phyloP scores from a whole-genome alignment of 2,888 invertebrate genomes.

The Ochropleura leucogaster region DNA sequence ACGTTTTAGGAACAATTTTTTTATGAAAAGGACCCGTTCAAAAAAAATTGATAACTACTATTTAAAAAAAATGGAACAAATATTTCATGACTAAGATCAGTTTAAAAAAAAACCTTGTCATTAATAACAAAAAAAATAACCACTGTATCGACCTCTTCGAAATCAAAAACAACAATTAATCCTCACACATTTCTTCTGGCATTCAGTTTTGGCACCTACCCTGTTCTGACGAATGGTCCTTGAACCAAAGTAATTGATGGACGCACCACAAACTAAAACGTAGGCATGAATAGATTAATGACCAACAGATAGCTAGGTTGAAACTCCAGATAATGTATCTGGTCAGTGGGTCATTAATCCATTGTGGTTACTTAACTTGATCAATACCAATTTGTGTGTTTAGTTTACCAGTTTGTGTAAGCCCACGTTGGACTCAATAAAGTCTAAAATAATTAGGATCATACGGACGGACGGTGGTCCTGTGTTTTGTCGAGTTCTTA shows the following conservation, averaged over 20 bases:
- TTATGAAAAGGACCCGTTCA: background rate
- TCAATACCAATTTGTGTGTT: conserved; percentile 81
- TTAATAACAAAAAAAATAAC: conserved; percentile 1
- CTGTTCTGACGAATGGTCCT: conserved; percentile 78
- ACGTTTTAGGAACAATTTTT: background rate
- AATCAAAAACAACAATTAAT: conserved; percentile 52
- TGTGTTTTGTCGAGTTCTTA: conserved; percentile 48
- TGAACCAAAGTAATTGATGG: conserved; percentile 85
- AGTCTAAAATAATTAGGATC: conserved; percentile 67
- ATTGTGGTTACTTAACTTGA: conserved; percentile 87
- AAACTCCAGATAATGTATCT: conserved; percentile 87
- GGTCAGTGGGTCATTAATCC: conserved; percentile 85
- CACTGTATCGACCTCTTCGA: background rate
- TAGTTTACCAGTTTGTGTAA: conserved; percentile 62
- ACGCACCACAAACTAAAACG: conserved; percentile 79
- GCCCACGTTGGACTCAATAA: conserved; percentile 60
- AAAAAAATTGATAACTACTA: no score
- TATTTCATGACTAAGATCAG: no score
- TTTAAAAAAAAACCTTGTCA: background rate
- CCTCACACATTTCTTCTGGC: conserved; percentile 42
- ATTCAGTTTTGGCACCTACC: conserved; percentile 70
- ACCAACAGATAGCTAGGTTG: conserved; percentile 84
- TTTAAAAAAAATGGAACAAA: no score
- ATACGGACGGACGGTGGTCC: conserved; percentile 40
- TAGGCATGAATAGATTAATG: conserved; percentile 88